These are phyloP conservation scores for Dromiciops gliroides DNA, from an alignment of 2,113 vertebrate genomes.

Conservation along the genomic window DNA sequence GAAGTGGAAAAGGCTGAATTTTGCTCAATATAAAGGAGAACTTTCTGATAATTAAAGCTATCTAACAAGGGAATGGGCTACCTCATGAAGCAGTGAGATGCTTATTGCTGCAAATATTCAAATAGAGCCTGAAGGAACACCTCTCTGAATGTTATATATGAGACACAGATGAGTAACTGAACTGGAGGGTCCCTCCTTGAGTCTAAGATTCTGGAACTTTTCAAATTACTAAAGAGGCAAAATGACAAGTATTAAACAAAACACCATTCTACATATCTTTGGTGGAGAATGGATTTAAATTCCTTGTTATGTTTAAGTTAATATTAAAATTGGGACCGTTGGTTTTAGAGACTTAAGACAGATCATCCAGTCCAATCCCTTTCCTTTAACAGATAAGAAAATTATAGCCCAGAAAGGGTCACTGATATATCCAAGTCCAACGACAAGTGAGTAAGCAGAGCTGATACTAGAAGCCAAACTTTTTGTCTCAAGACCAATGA, in stretches of 20 bases:
- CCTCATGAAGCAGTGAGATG: no score
- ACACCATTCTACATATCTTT: not conserved
- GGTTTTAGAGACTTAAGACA: not conserved
- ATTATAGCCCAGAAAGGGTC: not conserved
- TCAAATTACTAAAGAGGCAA: not conserved
- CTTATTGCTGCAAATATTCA: not conserved
- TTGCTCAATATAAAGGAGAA: not conserved
- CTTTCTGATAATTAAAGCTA: not conserved
- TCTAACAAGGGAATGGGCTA: no score
- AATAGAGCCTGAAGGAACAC: not conserved
- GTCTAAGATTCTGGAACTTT: not conserved
- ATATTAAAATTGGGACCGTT: not conserved
- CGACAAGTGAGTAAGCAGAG: not conserved
- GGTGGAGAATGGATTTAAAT: not conserved
- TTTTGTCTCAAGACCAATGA: not conserved
- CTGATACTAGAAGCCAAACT: not conserved
- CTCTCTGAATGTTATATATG: not conserved
- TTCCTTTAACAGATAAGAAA: not conserved
- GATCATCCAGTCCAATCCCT: not conserved
- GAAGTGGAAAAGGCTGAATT: not conserved
- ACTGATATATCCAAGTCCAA: no score
- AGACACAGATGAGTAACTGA: not conserved
- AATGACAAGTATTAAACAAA: slow-evolving; percentile 14
- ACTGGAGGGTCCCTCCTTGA: not conserved
- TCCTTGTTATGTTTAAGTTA: not conserved